Conservation (phyloP, 2,113 vertebrate genomes). For the Pogona vitticeps region DNA sequence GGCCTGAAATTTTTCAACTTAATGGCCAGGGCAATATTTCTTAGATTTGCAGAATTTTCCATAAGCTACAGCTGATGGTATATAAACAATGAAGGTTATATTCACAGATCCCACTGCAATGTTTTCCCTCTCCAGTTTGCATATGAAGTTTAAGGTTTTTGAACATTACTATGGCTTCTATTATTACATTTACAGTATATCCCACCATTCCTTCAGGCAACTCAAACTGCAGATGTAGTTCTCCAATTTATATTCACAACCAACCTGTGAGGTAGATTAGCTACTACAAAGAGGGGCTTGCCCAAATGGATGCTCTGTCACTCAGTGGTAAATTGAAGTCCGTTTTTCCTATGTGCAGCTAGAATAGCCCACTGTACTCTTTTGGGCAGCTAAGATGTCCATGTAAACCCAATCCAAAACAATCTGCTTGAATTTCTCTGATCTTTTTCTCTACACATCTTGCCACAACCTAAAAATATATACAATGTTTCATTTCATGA, state of each 20-base stretch:
- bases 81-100: not conserved
- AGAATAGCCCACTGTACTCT: not conserved
- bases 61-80: constrained; percentile 22
- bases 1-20: constrained; percentile 29
- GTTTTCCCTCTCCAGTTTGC: constrained; percentile 11
- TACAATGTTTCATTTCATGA: too few relatives aligned
- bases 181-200: not conserved
- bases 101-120: not conserved
- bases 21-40: not conserved
- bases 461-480: too few relatives aligned
- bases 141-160: not conserved
- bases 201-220: not conserved
- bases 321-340: not conserved
- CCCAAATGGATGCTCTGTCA: not conserved
- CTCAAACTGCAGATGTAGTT: not conserved
- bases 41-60: constrained; percentile 11
- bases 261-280: not conserved
- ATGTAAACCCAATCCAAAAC: not conserved
- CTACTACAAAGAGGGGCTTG: not conserved
- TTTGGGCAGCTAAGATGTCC: not conserved
- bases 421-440: not conserved
- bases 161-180: not conserved
- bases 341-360: not conserved
- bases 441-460: too few relatives aligned
- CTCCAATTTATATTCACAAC: not conserved